These are phyloP conservation scores for Megathymus violae DNA, from an alignment of 1,140 invertebrate species.

Conservation along the genomic window DNA sequence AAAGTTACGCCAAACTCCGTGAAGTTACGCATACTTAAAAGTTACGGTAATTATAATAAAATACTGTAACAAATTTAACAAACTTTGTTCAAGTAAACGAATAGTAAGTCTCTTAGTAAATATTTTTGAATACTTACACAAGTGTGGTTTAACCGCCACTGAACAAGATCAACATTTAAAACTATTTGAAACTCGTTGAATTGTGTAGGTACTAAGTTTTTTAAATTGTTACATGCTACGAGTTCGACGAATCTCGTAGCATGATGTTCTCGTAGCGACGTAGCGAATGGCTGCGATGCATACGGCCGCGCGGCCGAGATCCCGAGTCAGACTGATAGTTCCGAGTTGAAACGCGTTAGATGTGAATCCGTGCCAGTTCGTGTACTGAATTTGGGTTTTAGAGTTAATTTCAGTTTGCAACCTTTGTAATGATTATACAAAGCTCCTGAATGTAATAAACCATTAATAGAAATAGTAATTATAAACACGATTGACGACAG, in stretches of 20 bases:
- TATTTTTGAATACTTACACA: conserved; percentile 6
- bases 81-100: conserved; percentile 1
- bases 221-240: too few relatives aligned
- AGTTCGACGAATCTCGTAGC: conserved; percentile 10
- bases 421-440: too few relatives aligned
- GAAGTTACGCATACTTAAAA: not conserved
- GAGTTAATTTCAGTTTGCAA: too few relatives aligned
- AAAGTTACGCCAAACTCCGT: too few relatives aligned
- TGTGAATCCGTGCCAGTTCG: not conserved
- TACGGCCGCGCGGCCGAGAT: conserved; percentile 51
- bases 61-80: not conserved
- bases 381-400: not conserved
- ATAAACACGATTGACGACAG: too few relatives aligned
- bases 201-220: too few relatives aligned
- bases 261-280: conserved; percentile 37
- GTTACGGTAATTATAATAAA: conserved; percentile 5
- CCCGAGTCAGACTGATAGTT: conserved; percentile 54
- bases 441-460: too few relatives aligned
- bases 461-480: too few relatives aligned
- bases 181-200: conserved; percentile 4
- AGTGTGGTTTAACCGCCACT: not conserved
- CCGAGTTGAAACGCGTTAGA: conserved; percentile 27
- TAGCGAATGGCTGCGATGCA: conserved; percentile 46
- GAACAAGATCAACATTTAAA: conserved; percentile 24
- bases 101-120: conserved; percentile 3